Conservation (phyloP, 2,888 invertebrate genomes). For the Cosmia trapezina region DNA sequence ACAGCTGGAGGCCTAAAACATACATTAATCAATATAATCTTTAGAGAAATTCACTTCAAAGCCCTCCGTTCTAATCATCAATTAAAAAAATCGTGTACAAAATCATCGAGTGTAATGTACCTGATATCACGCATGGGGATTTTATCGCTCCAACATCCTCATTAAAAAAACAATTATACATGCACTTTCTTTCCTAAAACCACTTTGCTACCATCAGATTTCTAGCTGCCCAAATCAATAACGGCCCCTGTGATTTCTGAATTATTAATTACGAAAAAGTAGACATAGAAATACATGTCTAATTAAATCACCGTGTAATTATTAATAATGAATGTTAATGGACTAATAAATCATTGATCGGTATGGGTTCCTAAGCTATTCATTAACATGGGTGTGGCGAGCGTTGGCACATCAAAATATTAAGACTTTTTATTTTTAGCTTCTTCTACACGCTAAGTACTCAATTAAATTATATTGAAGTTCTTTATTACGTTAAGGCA, state of each 20-base stretch:
- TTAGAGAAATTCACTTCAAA: slow-evolving; percentile 32
- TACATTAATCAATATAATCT: slow-evolving; percentile 36
- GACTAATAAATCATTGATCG: slow-evolving; percentile 51
- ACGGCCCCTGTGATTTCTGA: slow-evolving; percentile 27
- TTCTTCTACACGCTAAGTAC: slow-evolving; percentile 27
- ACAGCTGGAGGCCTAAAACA: slow-evolving; percentile 13
- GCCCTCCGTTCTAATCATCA: slow-evolving; percentile 17
- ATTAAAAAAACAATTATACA: slow-evolving; percentile 3
- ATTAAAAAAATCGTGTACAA: slow-evolving; percentile 8
- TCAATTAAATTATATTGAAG: slow-evolving; percentile 36
- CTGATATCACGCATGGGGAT: slow-evolving; percentile 7
- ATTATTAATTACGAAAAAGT: slow-evolving; percentile 45
- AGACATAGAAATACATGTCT: slow-evolving; percentile 39
- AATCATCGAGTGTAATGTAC: slow-evolving; percentile 4
- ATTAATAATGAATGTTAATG: slow-evolving; percentile 60
- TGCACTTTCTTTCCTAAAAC: slow-evolving; percentile 12
- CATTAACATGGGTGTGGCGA: slow-evolving; percentile 39
- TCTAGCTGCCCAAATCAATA: slow-evolving; percentile 36
- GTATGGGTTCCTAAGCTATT: slow-evolving; percentile 3
- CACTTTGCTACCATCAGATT: slow-evolving; percentile 11
- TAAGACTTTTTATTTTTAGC: slow-evolving; percentile 17
- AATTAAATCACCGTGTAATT: slow-evolving; percentile 56
- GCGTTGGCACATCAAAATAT: slow-evolving; percentile 42
- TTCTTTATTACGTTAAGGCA: not conserved
- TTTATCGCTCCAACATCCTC: slow-evolving; percentile 7